phyloP scores from a whole-genome alignment of 2,888 invertebrate genomes.

The Eupithecia pulchellata region DNA sequence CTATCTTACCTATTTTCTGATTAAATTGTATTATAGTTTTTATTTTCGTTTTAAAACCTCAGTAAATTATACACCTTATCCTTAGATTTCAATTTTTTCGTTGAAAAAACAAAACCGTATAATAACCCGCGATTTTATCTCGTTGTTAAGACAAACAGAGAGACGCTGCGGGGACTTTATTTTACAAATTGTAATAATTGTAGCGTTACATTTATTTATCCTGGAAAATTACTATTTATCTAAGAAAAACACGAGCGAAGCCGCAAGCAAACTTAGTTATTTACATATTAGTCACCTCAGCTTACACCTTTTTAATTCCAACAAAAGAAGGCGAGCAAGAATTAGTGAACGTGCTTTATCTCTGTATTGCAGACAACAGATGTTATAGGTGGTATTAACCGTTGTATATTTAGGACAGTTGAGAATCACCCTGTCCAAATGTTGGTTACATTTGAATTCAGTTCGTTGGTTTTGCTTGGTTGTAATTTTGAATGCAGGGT shows the following conservation, averaged over 20 bases:
- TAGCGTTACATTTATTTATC: not conserved
- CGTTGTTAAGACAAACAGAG: too few species aligned
- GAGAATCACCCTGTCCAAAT: conserved; percentile 38
- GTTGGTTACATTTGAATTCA: conserved; percentile 39
- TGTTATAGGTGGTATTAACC: conserved; percentile 35
- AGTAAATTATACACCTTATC: too few species aligned
- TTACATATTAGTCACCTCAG: conserved; percentile 1
- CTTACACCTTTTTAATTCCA: conserved; percentile 21
- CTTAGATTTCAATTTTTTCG: too few species aligned
- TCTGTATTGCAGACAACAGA: conserved; percentile 35
- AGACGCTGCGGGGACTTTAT: too few species aligned
- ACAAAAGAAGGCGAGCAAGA: conserved; percentile 24
- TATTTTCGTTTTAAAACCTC: too few species aligned
- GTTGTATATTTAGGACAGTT: conserved; percentile 43
- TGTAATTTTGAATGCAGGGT: conserved; percentile 20
- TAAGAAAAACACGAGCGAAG: not conserved
- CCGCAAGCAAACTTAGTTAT: not conserved
- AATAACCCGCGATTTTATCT: too few species aligned
- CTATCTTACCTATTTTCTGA: too few species aligned
- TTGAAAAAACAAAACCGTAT: too few species aligned
- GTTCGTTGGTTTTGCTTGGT: conserved; percentile 27
- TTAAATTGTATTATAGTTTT: too few species aligned
- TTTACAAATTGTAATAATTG: not conserved
- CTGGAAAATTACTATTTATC: not conserved
- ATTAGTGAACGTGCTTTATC: conserved; percentile 37